A percentile compares a stretch with the other conserved stretches of the same genome.
phyloP scores from a whole-genome alignment of 2,113 vertebrate genomes.

The Mesoclemmys tuberculata region DNA sequence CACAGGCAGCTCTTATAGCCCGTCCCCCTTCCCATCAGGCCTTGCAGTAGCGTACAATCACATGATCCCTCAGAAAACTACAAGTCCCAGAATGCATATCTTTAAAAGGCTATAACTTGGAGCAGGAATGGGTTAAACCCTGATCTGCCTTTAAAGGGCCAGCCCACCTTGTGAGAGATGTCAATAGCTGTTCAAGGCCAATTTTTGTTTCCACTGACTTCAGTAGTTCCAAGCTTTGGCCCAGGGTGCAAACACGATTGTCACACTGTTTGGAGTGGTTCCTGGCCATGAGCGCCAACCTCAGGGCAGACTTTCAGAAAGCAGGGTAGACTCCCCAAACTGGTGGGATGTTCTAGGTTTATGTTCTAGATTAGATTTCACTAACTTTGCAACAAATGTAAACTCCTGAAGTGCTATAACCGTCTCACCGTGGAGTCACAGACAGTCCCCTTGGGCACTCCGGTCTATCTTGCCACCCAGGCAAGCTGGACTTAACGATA shows the following conservation, averaged over 20 bases:
- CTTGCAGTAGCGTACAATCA: constrained; percentile 1
- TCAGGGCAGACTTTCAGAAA: not conserved
- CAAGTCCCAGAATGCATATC: not conserved
- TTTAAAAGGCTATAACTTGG: not conserved
- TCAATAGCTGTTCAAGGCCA: not conserved
- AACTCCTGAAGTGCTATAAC: not conserved
- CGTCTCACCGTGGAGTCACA: not conserved
- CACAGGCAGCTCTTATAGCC: not conserved
- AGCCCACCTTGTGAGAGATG: not conserved
- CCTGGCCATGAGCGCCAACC: not conserved
- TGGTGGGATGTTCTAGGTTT: not conserved
- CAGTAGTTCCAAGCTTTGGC: not conserved
- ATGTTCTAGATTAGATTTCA: too few species aligned
- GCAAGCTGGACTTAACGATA: not conserved
- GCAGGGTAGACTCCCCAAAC: not conserved
- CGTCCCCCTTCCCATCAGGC: not conserved
- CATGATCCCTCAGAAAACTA: not conserved
- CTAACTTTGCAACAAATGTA: not conserved
- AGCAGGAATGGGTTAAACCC: not conserved
- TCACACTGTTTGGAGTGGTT: not conserved
- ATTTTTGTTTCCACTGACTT: not conserved
- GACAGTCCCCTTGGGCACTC: not conserved
- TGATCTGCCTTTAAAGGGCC: not conserved
- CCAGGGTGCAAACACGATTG: not conserved
- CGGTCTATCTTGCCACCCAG: not conserved